A percentile compares a stretch with the other conserved stretches of the same genome.
Evolutionary conservation across 2,888 invertebrate species (phyloP).

Genomic region (Netelia inedita): DNA sequence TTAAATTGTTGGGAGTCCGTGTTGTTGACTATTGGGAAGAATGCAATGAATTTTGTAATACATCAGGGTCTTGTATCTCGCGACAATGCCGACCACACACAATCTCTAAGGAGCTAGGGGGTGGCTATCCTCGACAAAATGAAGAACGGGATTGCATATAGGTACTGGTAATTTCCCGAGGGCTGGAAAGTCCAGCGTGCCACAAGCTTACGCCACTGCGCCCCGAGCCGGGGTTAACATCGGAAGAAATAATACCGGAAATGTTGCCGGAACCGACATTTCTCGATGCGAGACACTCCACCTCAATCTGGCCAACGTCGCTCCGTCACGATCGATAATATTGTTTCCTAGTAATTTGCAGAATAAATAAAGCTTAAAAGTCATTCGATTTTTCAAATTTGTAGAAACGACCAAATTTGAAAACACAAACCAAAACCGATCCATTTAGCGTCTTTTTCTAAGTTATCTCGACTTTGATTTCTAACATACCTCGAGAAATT

Average conservation of each 20-base stretch:
- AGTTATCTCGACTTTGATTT: too few species aligned
- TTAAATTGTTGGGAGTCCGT: background rate
- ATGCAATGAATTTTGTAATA: background rate
- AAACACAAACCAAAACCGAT: too few species aligned
- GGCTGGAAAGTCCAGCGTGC: conserved; percentile 39
- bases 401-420: too few species aligned
- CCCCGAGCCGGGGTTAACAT: background rate
- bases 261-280: background rate
- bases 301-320: too few species aligned
- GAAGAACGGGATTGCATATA: conserved; percentile 35
- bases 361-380: too few species aligned
- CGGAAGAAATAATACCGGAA: conserved; percentile 15
- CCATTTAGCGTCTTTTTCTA: too few species aligned
- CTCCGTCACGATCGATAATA: too few species aligned
- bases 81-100: background rate
- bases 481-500: too few species aligned
- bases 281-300: too few species aligned
- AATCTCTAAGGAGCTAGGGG: background rate
- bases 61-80: background rate
- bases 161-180: conserved; percentile 65
- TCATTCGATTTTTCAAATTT: too few species aligned
- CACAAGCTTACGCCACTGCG: conserved; percentile 24
- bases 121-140: too few species aligned
- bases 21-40: background rate
- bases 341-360: too few species aligned